Percentiles rank a stretch among this genome's conserved stretches.
phyloP scores from a whole-genome alignment of 1,140 invertebrate species.

The Drosophila neocordata region DNA sequence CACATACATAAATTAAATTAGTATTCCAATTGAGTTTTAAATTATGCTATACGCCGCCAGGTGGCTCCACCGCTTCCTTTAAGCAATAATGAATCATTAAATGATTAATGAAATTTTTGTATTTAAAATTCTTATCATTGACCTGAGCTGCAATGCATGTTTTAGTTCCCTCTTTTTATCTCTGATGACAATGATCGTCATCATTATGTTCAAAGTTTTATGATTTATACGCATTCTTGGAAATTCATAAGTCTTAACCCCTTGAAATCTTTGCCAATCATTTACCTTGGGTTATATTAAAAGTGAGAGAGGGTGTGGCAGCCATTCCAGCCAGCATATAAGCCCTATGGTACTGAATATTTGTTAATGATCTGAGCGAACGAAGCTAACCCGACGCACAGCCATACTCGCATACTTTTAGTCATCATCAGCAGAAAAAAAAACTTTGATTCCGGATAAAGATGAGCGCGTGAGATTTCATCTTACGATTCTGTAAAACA shows the following conservation, averaged over 20 bases:
- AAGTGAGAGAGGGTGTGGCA: constrained; percentile 32
- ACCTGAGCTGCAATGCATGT: not conserved
- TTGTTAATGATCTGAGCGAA: constrained; percentile 50
- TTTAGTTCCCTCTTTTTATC: not conserved
- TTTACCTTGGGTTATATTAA: constrained; percentile 34
- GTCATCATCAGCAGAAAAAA: constrained; percentile 69
- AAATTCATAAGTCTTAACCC: constrained; percentile 38
- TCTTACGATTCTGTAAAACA: too few relatives aligned
- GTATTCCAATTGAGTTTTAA: constrained; percentile 17
- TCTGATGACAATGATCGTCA: not conserved
- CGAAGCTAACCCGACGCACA: constrained; percentile 19
- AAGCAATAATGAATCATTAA: constrained; percentile 24
- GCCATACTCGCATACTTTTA: constrained; percentile 43
- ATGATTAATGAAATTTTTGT: constrained; percentile 14
- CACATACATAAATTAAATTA: constrained; percentile 55
- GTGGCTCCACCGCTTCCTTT: constrained; percentile 28
- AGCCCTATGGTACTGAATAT: constrained; percentile 12
- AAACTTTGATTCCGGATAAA: not conserved
- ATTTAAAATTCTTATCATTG: constrained; percentile 13
- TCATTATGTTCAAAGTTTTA: constrained; percentile 34
- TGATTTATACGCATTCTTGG: constrained; percentile 68
- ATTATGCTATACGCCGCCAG: constrained; percentile 24
- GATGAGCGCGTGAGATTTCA: constrained; percentile 10
- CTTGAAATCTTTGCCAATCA: constrained; percentile 37
- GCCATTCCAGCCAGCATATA: not conserved